Base-by-base conservation (phyloP, 2,113 vertebrate species). In the Nansenia antarctica region DNA sequence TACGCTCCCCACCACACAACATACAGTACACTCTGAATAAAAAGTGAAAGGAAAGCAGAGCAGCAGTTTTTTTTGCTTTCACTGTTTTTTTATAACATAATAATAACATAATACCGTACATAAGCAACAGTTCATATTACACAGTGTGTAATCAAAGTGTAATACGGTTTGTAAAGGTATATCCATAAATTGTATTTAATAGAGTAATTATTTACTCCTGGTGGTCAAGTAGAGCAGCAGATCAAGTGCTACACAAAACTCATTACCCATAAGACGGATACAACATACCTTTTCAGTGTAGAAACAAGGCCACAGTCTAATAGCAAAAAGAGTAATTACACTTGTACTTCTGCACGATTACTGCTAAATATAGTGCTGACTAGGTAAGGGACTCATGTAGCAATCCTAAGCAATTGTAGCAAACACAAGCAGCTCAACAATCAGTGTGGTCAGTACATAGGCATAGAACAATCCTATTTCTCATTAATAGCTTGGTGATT, bases 401-500 rank as follows among this genome's bases (percentile, higher is more conserved):
- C n/a, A n/a, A n/a, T n/a, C n/a, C n/a, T n/a, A n/a, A n/a, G n/a
- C n/a, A n/a, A n/a, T n/a, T n/a, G n/a, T n/a, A n/a, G n/a, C n/a
- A n/a, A n/a, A n/a, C n/a, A n/a, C n/a, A n/a, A n/a, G n/a, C n/a
- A n/a, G n/a, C n/a, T 9, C 53, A 12, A 55, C 24, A 59, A 59
- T n/a, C 53, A 62, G 14, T 65, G 61, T 69, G 30, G 37, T 78
- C 18, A 24, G 4, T 61, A n/a, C 15, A 45, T 64, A 42, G 2
- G 37, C 61, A 69, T 67, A 73, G 3, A 31, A 8, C 74, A 37
- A 26, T n/a, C n/a, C 31, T 58, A 18, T 2, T 11, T 55, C n/a
- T 29, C 11, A 27, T 59, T 66, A 67, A 62, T 66, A 72, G 49
- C 30, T 57, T 20, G 31, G 61, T 73, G 70, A 76, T 80, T 62